Evolutionary conservation across 2,113 vertebrate species (phyloP).

Genomic region (Nestor notabilis): DNA sequence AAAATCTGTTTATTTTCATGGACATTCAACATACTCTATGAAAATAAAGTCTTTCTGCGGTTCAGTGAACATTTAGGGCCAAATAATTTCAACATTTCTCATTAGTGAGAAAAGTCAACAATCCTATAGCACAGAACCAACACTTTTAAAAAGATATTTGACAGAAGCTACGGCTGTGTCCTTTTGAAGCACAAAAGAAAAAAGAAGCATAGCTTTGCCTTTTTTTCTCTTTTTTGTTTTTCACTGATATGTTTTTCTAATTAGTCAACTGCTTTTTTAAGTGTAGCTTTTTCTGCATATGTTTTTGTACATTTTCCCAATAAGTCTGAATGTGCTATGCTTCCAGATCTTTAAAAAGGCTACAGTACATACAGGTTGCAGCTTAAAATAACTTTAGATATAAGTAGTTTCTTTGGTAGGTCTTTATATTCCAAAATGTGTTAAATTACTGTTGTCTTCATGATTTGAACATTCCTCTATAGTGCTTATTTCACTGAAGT

Average conservation of each 20-base stretch:
- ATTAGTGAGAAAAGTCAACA: neutral
- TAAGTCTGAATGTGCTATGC: neutral
- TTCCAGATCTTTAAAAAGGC: neutral
- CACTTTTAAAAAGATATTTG: neutral
- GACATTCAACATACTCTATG: neutral
- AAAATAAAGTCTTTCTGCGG: neutral
- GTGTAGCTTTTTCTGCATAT: neutral
- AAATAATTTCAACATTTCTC: neutral
- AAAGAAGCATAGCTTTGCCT: neutral
- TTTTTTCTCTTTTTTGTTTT: neutral
- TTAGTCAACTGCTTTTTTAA: neutral
- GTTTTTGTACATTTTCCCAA: neutral
- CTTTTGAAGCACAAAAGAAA: neutral
- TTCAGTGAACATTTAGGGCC: neutral
- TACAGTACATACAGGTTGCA: neutral
- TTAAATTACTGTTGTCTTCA: neutral
- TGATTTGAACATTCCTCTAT: neutral
- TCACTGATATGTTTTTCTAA: neutral
- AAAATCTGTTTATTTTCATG: neutral
- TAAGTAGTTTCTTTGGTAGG: neutral
- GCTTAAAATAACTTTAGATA: neutral
- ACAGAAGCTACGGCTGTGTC: neutral
- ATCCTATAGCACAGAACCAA: neutral
- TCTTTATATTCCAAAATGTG: neutral
- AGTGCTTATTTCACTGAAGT: neutral